These are phyloP conservation scores for Pteruthius melanotis DNA, from an alignment of 2,113 vertebrate species.

Conservation along the genomic window DNA sequence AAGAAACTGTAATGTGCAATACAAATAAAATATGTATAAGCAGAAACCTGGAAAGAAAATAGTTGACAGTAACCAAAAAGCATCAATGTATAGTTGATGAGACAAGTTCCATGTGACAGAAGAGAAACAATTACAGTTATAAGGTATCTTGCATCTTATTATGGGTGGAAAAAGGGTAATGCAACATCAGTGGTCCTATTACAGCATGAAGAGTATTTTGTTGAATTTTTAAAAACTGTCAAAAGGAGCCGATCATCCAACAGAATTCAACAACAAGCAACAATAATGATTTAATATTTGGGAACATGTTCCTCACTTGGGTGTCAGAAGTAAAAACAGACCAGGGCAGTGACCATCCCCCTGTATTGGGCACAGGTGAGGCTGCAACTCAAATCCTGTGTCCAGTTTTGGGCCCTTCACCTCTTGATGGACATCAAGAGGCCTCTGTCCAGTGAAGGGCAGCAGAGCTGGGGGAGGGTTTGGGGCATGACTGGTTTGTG, in stretches of 20 bases:
- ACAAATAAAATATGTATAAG: not conserved
- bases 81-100: not conserved
- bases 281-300: not conserved
- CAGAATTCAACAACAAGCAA: not conserved
- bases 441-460: fast-evolving
- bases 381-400: fast-evolving
- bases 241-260: not conserved
- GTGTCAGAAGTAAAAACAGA: not conserved
- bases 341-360: fast-evolving
- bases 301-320: not conserved
- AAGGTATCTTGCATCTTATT: not conserved
- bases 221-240: not conserved
- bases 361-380: not conserved
- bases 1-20: not conserved
- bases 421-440: not conserved
- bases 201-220: not conserved
- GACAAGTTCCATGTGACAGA: not conserved
- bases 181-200: not conserved
- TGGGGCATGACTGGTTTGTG: not conserved
- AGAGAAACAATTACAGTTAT: not conserved
- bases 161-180: not conserved
- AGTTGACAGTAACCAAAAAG: not conserved
- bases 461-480: fast-evolving
- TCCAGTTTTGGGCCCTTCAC: not conserved
- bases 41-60: not conserved